Evolutionary conservation across 1,140 invertebrate genomes (phyloP), one percentile per base, ranked within the genome.

Genomic region (Callitettix versicolor): DNA sequence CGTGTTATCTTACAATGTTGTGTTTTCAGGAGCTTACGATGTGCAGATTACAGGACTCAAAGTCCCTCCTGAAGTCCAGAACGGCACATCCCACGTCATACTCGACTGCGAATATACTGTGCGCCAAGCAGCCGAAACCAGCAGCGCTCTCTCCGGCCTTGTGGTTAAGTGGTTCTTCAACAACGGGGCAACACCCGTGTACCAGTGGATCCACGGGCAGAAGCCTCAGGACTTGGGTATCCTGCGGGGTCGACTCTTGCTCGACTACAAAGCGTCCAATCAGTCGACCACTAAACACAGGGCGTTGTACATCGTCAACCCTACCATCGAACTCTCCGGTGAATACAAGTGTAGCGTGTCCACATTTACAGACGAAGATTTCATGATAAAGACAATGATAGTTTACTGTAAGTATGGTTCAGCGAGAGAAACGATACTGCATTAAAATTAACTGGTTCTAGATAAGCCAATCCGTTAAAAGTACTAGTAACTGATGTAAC

Each of bases 161-260:
- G 81, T 86, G 24, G 81, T 89, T 53, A 87, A 88, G 67, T 88
- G 86, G 85, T 88, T 79, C 68, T 82, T 85, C 65, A 80, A 81
- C 63, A 75, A 80, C 50, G 74, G 76, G 62, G 72, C 74, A 1
- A 71, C 76, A 26, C 79, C 80, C 4, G 77, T 88, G 5, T 89
- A 88, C 65, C 85, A 88, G 65, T 89, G 85, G 85, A 86, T 88
- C 46, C 75, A 78, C 12, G 56, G 57, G 2, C 46, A 65, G 33
- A 58, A 56, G 14, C 63, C 63, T 1, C 60, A 63, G 24, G 58
- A 59, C 22, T 42, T 65, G 63, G 73, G 72, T 55, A 63, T 80
- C 1, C 69, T 84, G 26, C 77, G 79, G 59, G 83, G 80, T 44
- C 75, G 81, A 62, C 72, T 88, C 30, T 79, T 87, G 65, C 65